phyloP scores from a whole-genome alignment of 2,888 invertebrate genomes.

The Corbicula japonica region DNA sequence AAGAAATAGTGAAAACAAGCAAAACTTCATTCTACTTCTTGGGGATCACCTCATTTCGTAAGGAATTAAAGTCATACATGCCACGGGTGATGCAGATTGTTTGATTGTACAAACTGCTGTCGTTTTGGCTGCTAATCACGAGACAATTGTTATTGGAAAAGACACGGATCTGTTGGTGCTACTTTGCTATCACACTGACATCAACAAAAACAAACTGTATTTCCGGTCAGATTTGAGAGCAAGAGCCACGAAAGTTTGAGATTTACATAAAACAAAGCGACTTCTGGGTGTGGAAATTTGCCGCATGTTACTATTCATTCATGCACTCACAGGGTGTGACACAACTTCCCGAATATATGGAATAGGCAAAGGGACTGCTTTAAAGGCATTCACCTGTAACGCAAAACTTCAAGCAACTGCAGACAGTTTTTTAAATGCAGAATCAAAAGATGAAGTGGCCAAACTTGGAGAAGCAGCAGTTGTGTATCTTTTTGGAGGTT shows the following conservation, averaged over 20 bases:
- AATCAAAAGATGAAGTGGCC: constrained; percentile 10
- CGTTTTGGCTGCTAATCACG: constrained; percentile 15
- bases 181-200: constrained; percentile 59
- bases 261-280: constrained; percentile 43
- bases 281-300: constrained; percentile 37
- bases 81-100: constrained; percentile 65
- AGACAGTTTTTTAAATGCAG: neutral
- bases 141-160: constrained; percentile 66
- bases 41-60: constrained; percentile 30
- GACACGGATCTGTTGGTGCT: constrained; percentile 72
- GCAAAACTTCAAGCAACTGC: constrained; percentile 10
- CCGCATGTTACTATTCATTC: constrained; percentile 42
- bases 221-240: constrained; percentile 28
- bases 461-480: constrained; percentile 43
- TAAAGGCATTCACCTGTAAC: constrained; percentile 30
- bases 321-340: constrained; percentile 64
- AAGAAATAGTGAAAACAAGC: constrained; percentile 67
- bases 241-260: constrained; percentile 37
- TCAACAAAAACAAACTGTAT: neutral
- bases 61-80: constrained; percentile 44
- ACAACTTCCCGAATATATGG: constrained; percentile 53
- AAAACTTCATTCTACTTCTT: constrained; percentile 66
- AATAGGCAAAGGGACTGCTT: constrained; percentile 35
- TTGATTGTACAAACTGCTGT: constrained; percentile 66
- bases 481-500: constrained; percentile 6